Evolutionary conservation across 2,113 vertebrate genomes (phyloP).

Genomic region (Heteronetta atricapilla): DNA sequence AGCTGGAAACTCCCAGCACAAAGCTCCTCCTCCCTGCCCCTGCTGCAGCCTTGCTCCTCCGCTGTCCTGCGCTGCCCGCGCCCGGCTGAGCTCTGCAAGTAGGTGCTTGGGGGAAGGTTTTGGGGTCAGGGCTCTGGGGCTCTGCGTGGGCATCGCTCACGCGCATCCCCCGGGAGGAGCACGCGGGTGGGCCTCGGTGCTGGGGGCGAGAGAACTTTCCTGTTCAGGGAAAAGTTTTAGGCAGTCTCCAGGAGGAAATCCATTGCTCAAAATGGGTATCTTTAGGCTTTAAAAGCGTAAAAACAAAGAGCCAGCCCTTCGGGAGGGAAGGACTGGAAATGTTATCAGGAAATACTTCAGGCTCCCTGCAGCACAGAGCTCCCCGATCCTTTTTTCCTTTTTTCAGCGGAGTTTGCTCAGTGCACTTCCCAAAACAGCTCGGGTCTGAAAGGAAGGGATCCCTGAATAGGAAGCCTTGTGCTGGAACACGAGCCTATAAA

Average conservation of each 20-base stretch:
- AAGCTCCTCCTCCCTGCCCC: background rate
- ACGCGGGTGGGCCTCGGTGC: accelerated
- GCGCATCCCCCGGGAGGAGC: background rate
- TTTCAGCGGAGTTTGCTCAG: background rate
- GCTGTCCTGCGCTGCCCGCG: accelerated
- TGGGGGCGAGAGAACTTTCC: accelerated
- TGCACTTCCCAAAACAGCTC: background rate
- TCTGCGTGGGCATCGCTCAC: accelerated
- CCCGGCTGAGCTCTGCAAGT: background rate
- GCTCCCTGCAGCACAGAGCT: background rate
- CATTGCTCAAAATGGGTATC: background rate
- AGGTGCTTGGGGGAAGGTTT: background rate
- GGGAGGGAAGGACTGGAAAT: background rate
- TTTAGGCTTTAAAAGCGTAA: background rate
- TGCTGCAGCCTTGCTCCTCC: accelerated
- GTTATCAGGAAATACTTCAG: background rate
- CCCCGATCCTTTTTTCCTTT: background rate
- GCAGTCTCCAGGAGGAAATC: accelerated
- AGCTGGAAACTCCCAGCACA: background rate
- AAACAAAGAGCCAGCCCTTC: background rate
- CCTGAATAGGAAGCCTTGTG: background rate
- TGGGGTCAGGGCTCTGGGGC: background rate
- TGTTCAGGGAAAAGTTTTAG: background rate
- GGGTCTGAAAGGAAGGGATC: accelerated
- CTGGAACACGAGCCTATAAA: background rate